Evolutionary conservation across 2,113 vertebrate species (phyloP).

Genomic region (Scomber scombrus): DNA sequence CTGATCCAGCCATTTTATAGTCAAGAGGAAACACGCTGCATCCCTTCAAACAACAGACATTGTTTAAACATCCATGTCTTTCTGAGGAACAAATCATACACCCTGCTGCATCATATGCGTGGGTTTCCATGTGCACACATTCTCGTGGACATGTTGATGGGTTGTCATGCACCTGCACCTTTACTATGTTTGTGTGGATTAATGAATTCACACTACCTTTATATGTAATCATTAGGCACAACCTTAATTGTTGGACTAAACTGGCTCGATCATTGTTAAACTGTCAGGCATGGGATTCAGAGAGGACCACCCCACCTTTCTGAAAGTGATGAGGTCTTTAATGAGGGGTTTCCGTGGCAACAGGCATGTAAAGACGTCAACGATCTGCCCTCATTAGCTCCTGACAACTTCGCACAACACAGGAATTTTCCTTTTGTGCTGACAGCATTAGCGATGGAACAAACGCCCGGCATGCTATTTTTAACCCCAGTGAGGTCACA

Average conservation of each 20-base stretch:
- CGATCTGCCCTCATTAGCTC: slow-evolving; percentile 71
- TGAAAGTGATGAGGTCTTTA: slow-evolving; percentile 69
- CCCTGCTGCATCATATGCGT: not conserved
- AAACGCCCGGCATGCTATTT: slow-evolving; percentile 71
- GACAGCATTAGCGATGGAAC: slow-evolving; percentile 62
- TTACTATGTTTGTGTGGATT: not conserved
- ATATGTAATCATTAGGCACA: slow-evolving; percentile 11
- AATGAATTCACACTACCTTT: not conserved
- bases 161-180: slow-evolving; percentile 16
- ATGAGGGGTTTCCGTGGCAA: slow-evolving; percentile 69
- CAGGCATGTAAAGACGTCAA: slow-evolving; percentile 73
- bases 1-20: slow-evolving; percentile 71
- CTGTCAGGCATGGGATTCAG: slow-evolving; percentile 39
- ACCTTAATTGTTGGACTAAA: slow-evolving; percentile 23
- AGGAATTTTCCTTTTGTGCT: slow-evolving; percentile 78
- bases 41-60: slow-evolving; percentile 75
- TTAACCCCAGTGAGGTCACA: slow-evolving; percentile 73
- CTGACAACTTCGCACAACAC: slow-evolving; percentile 59
- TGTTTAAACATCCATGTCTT: slow-evolving; percentile 75
- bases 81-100: slow-evolving; percentile 48
- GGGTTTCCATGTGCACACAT: not conserved
- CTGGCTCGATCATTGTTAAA: slow-evolving; percentile 33
- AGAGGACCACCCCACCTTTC: slow-evolving; percentile 33
- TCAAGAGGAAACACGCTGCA: slow-evolving; percentile 72
- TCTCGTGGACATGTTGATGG: slow-evolving; percentile 1